These are phyloP conservation scores for Butorides virescens DNA, from an alignment of 2,113 vertebrate species.

Conservation along the genomic window DNA sequence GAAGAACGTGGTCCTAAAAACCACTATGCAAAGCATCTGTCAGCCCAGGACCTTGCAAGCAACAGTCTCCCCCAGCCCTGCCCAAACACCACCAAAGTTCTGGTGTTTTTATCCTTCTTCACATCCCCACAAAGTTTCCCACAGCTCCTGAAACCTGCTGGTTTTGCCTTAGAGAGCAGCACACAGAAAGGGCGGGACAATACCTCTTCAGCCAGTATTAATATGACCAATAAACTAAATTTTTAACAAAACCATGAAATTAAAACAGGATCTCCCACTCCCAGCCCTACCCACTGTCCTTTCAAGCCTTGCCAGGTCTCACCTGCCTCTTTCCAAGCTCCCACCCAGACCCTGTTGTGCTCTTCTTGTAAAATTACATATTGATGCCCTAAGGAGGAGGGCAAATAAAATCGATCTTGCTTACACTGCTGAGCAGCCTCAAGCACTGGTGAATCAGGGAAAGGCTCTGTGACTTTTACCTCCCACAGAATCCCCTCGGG, in stretches of 20 bases:
- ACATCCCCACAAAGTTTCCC: background rate
- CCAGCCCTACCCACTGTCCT: background rate
- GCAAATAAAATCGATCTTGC: conserved; percentile 16
- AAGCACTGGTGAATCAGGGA: background rate
- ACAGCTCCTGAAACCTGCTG: background rate
- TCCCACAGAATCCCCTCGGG: conserved; percentile 15
- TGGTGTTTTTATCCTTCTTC: background rate
- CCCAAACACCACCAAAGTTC: background rate
- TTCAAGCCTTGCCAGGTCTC: background rate
- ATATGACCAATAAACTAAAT: background rate
- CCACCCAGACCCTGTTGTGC: background rate
- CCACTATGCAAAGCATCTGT: background rate
- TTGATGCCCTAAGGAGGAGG: background rate
- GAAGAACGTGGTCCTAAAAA: background rate
- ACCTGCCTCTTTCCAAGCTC: background rate
- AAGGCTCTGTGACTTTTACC: background rate
- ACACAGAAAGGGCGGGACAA: background rate
- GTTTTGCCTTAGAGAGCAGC: background rate
- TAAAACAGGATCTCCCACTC: background rate
- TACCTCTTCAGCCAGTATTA: background rate
- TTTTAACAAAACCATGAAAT: background rate
- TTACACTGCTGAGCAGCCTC: conserved; percentile 25
- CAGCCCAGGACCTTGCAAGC: background rate
- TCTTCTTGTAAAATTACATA: background rate
- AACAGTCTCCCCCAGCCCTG: background rate